Conservation (phyloP, 2,888 invertebrate species). For the Apamea epomidion region DNA sequence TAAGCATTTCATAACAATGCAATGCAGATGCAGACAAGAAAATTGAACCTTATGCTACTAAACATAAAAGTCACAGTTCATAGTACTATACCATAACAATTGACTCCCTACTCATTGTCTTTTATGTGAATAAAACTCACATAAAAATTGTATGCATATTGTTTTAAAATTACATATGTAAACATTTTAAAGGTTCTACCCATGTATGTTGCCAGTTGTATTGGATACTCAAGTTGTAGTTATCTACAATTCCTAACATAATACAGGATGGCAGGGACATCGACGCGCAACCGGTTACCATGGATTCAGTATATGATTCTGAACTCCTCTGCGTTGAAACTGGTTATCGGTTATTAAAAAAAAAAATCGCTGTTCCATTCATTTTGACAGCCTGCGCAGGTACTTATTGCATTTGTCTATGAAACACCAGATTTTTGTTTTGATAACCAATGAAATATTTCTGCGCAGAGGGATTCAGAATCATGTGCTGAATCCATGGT, state of each 20-base stretch:
- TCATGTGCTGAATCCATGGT: no score
- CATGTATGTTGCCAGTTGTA: not conserved
- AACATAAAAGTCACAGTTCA: not conserved
- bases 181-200: not conserved
- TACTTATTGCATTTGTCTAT: no score
- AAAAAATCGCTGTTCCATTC: no score
- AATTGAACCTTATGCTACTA: not conserved
- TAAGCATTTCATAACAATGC: constrained; percentile 15
- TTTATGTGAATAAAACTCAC: not conserved
- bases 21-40: not conserved
- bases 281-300: no score
- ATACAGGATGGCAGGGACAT: no score
- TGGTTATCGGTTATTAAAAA: no score
- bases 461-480: no score
- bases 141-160: not conserved
- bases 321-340: no score
- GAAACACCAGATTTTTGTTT: no score
- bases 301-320: no score
- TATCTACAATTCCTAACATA: not conserved
- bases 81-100: not conserved
- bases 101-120: not conserved
- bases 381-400: no score
- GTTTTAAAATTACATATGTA: not conserved
- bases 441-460: no score
- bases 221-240: not conserved